These are phyloP conservation scores for Conus betulinus DNA, from an alignment of 1,140 invertebrate species.

Conservation along the genomic window DNA sequence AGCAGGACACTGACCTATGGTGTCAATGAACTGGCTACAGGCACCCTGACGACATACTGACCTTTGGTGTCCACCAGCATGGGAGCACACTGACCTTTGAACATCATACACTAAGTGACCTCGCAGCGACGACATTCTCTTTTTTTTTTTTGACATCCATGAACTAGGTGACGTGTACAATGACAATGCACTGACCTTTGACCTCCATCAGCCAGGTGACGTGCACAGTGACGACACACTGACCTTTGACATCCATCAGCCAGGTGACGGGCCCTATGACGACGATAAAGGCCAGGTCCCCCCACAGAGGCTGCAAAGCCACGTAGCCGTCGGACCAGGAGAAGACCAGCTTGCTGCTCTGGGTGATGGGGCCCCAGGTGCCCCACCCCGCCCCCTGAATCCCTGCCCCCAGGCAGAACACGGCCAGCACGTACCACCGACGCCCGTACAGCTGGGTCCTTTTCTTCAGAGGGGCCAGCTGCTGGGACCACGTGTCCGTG, in stretches of 20 bases:
- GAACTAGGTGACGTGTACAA: no score
- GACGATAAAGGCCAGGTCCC: conserved; percentile 76
- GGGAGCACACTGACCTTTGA: no score
- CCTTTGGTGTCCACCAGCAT: no score
- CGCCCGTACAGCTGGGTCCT: not conserved
- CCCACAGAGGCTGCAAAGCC: conserved; percentile 77
- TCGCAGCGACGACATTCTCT: no score
- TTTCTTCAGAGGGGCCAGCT: no score
- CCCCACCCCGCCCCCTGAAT: conserved; percentile 74
- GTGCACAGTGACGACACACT: conserved; percentile 71
- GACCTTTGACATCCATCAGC: conserved; percentile 69
- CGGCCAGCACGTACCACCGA: conserved; percentile 56
- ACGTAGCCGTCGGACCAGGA: conserved; percentile 75
- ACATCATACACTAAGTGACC: no score
- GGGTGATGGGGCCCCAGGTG: conserved; percentile 78
- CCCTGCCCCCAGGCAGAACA: conserved; percentile 50
- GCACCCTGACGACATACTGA: no score
- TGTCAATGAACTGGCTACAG: no score
- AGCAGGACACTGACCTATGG: no score
- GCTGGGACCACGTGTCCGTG: no score
- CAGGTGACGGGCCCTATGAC: conserved; percentile 76
- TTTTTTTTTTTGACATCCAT: no score
- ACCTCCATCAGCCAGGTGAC: conserved; percentile 73
- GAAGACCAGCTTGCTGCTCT: conserved; percentile 75
- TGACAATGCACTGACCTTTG: conserved; percentile 54